A percentile compares a stretch with the other conserved stretches of the same genome.
Conservation (phyloP, 2,888 invertebrate species). For the Prosopocoilus inquinatus region DNA sequence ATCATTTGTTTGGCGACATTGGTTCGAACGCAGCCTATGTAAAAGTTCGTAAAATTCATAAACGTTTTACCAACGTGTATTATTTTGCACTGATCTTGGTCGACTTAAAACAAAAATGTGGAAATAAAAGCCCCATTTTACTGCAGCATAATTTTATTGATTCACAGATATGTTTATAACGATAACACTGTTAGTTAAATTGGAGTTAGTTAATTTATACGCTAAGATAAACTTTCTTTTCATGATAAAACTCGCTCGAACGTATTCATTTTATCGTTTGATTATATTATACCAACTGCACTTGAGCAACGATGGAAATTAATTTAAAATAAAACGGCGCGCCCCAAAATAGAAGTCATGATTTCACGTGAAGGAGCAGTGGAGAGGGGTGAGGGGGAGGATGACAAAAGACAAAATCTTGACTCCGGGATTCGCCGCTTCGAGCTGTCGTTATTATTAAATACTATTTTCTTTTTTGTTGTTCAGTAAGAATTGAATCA, state of each 20-base stretch:
- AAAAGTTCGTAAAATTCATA: too few relatives aligned
- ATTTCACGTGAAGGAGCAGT: too few relatives aligned
- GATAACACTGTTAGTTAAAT: slow-evolving; percentile 30
- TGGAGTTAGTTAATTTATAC: slow-evolving; percentile 3
- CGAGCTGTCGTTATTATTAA: slow-evolving; percentile 1
- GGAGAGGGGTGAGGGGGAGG: too few relatives aligned
- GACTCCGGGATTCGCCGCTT: too few relatives aligned
- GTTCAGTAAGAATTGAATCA: slow-evolving; percentile 11
- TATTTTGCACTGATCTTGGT: too few relatives aligned
- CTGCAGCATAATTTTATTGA: slow-evolving; percentile 22
- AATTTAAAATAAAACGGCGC: neutral
- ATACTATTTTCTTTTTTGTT: neutral
- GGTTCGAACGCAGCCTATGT: too few relatives aligned
- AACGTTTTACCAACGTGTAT: too few relatives aligned
- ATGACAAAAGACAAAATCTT: too few relatives aligned
- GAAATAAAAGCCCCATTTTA: neutral
- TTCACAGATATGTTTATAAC: slow-evolving; percentile 38
- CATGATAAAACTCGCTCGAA: neutral
- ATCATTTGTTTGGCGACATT: too few relatives aligned
- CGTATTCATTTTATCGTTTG: too few relatives aligned
- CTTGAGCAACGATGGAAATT: neutral
- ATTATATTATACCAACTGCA: neutral
- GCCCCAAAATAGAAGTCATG: too few relatives aligned
- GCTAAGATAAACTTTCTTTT: slow-evolving; percentile 12
- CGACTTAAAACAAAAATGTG: too few relatives aligned